These are phyloP conservation scores for Nasonia longicornis DNA, from an alignment of 1,140 invertebrate species.

Conservation along the genomic window DNA sequence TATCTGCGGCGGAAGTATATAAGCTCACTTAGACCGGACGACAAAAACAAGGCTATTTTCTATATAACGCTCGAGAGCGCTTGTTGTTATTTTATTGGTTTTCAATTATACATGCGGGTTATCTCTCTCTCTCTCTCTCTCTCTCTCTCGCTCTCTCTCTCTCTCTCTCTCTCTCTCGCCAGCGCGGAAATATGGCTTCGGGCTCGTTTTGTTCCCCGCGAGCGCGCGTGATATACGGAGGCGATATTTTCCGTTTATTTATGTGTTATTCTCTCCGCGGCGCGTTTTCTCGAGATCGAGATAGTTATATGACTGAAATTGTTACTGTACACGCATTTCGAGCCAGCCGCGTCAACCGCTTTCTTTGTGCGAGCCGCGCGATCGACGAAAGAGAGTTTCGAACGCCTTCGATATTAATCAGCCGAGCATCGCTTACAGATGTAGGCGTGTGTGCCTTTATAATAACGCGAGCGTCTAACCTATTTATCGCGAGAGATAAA, in stretches of 20 bases:
- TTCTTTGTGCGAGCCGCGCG: no score
- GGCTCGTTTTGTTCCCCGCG: no score
- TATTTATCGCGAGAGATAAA: background rate
- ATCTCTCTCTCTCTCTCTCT: background rate
- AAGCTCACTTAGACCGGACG: background rate
- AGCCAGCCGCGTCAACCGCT: background rate
- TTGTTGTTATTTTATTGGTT: background rate
- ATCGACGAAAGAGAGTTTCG: no score
- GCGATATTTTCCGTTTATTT: background rate
- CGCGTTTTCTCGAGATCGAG: background rate
- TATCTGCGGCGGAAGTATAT: background rate
- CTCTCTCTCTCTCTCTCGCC: background rate
- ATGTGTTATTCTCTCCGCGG: background rate
- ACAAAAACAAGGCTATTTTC: background rate
- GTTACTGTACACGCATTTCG: background rate
- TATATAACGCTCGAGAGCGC: background rate
- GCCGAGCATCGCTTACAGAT: no score
- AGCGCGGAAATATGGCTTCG: no score
- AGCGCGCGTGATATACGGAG: background rate
- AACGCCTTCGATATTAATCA: no score
- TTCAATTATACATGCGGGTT: constrained; percentile 3
- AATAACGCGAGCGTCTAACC: background rate
- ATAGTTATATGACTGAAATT: background rate
- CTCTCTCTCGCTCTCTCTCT: background rate
- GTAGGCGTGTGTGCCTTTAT: background rate